Evolutionary conservation across 1,140 invertebrate species (phyloP), one percentile per base, ranked within the genome.

Genomic region (Cyclina sinensis): DNA sequence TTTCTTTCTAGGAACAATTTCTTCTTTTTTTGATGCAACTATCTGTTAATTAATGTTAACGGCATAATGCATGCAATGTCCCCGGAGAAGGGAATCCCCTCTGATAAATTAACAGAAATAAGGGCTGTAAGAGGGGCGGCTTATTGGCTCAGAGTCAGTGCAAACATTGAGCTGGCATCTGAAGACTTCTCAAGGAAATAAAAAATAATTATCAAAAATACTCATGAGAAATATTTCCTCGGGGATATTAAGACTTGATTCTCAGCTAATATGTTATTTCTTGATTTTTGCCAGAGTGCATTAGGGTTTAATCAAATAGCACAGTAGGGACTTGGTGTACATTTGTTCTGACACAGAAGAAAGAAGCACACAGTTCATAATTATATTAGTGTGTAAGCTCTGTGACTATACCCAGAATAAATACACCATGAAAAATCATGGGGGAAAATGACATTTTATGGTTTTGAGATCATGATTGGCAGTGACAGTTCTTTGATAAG

Each of bases 1-100:
- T 86, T 86, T 78, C 79, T 62, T 81, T 46, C 27, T 35, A 81
- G 79, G 35, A 54, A 81, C 27, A 76, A 27, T 48, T 65, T 78
- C 74, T 62, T 74, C 68, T 30, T 35, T 85, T 86, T 57, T 86
- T 86, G 68, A 76, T 86, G 84, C 70, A 78, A 78, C 84, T 86
- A 62, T 76, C 84, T 57, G 70, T 86, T 86, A 86, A 86, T 86
- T 86, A 76, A 86, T 62, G 51, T 78, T 76, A 86, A 86, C 54
- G 84, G 84, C 84, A 86, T 86, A 86, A 86, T 78, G 84, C 84
- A 86, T 59, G 70, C 59, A 18, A 43, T 21, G 74, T 76, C 84
- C 84, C 70, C 54, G 12, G 83, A 65, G 83, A 48, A 62, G n/a
- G 73, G 35, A 48, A 37, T 51, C 37, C 65, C 37, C 37, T 70